Evolutionary conservation across 2,113 vertebrate genomes (phyloP).

Genomic region (Carollia perspicillata): DNA sequence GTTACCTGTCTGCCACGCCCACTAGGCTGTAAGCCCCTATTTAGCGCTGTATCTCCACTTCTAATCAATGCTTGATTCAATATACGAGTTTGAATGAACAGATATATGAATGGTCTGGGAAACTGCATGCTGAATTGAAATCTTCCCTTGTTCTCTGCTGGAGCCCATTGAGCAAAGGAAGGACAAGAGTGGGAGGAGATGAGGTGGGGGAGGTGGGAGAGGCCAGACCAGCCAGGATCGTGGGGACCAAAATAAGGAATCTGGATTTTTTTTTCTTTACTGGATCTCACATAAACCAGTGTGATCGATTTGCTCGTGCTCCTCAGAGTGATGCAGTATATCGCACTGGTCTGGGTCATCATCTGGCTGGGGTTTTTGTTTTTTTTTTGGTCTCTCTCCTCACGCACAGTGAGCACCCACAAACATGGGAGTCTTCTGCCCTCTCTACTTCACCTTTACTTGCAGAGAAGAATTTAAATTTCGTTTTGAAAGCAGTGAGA

Average conservation of each 20-base stretch:
- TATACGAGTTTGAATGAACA: background rate
- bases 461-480: background rate
- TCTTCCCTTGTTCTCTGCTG: background rate
- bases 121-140: accelerated
- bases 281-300: background rate
- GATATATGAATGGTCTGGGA: background rate
- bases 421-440: background rate
- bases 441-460: background rate
- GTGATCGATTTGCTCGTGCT: background rate
- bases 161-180: background rate
- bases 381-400: background rate
- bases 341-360: accelerated
- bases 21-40: background rate
- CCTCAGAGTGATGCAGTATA: background rate
- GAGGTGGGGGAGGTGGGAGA: accelerated
- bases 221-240: background rate
- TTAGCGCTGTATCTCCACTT: background rate
- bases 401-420: background rate
- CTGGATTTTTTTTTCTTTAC: background rate
- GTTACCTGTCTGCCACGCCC: background rate
- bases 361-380: too few relatives aligned
- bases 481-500: conserved; percentile 12
- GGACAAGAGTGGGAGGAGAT: background rate
- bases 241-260: background rate
- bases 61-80: background rate